These are phyloP conservation scores for rat (Rattus norvegicus) DNA, from an alignment of 2,113 vertebrate species.

Conservation along the genomic window DNA sequence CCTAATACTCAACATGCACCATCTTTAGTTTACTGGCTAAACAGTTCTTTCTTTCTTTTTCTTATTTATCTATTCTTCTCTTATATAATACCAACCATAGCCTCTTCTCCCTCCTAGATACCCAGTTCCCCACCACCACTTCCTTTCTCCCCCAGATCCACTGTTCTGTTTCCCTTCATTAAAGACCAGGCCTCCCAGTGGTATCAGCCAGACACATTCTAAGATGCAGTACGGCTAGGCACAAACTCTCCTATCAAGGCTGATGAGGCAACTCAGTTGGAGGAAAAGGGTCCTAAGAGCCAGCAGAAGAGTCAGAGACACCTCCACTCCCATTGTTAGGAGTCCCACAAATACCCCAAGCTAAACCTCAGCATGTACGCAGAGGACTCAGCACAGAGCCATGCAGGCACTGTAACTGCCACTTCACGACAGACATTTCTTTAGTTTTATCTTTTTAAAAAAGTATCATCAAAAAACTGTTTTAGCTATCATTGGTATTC, in stretches of 20 bases:
- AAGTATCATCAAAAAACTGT: neutral
- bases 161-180: neutral
- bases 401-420: neutral
- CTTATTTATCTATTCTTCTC: neutral
- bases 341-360: neutral
- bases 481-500: neutral
- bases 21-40: neutral
- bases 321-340: neutral
- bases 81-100: neutral
- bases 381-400: neutral
- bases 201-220: neutral
- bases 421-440: neutral
- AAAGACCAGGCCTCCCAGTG: neutral
- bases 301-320: neutral
- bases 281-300: neutral
- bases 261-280: neutral
- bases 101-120: too few relatives aligned
- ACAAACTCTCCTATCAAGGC: neutral
- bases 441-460: constrained; percentile 7
- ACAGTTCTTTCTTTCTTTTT: neutral
- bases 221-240: neutral
- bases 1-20: neutral
- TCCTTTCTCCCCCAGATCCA: neutral
- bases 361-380: neutral
- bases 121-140: neutral